Evolutionary conservation across 37 sponge, comb jelly and placozoan species (phyloP), one percentile per base, ranked within the genome.

Genomic region (Spongia lamella): DNA sequence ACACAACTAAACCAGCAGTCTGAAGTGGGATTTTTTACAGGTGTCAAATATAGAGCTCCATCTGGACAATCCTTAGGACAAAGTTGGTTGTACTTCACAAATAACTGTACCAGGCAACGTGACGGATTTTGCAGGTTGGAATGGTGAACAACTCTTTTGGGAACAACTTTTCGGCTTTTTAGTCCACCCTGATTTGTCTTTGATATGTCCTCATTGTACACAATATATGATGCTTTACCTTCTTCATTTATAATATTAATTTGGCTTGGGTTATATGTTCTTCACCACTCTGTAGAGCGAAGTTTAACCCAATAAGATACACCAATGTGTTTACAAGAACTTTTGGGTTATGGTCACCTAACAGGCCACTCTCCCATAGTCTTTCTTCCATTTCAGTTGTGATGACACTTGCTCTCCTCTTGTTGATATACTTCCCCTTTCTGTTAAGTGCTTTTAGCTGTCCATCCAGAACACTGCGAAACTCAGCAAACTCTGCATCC

Each of bases 191-290:
- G 36, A 34, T 73, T 56, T 3, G 17, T 73, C 21, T 73, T 73
- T 1, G 74, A 73, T n/a, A 73, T 22, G 21, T 73, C 39, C 38
- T 73, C 74, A 31, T 11, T 56, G 74, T 73, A 56, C n/a, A 57
- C n/a, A 25, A 73, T 13, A 43, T 56, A 73, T 13, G 55, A 33
- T 20, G 34, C 6, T 37, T 36, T 7, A 33, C 36, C 66, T 29
- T 36, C 19, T 7, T 26, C 19, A 13, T 64, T 39, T 20, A 64
- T 19, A 30, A 64, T 11, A 16, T 33, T 19, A 26, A 64, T 13
- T 27, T 64, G 66, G 20, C 14, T 13, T 32, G 33, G 66, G 6
- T 13, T 27, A 36, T 7, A 32, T 64, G 66, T 27, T 64, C 35
- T 7, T 19, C 7, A 20, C 34, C 66, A 64, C 66, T 13, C 19